Evolutionary conservation across 2,888 invertebrate species (phyloP).

Genomic region (Aphidius colemani): DNA sequence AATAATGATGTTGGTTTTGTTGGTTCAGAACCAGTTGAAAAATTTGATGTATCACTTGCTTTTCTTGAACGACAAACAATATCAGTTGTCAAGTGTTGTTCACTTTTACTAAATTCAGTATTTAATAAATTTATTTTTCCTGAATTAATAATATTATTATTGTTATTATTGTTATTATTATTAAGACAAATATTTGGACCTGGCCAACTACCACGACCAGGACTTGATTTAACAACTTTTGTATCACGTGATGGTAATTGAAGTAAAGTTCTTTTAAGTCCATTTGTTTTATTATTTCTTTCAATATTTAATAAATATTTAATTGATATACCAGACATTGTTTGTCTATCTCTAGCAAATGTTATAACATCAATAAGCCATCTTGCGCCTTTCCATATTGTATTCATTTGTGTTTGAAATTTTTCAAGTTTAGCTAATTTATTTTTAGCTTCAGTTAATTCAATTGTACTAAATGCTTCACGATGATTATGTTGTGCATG

Average conservation of each 20-base stretch:
- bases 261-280: slow-evolving; percentile 65
- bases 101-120: slow-evolving; percentile 82
- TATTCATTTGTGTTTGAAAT: slow-evolving; percentile 82
- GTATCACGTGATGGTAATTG: slow-evolving; percentile 75
- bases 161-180: too few relatives aligned
- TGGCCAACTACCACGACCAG: slow-evolving; percentile 85
- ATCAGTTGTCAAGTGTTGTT: slow-evolving; percentile 68
- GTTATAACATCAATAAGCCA: slow-evolving; percentile 97
- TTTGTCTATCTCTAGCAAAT: slow-evolving; percentile 82
- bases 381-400: slow-evolving; percentile 90
- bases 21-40: slow-evolving; percentile 47
- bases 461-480: slow-evolving; percentile 91
- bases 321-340: slow-evolving; percentile 53
- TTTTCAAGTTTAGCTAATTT: slow-evolving; percentile 81
- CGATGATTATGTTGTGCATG: slow-evolving; percentile 91
- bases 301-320: slow-evolving; percentile 56
- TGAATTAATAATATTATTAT: slow-evolving; percentile 59
- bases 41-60: slow-evolving; percentile 50
- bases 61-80: slow-evolving; percentile 36
- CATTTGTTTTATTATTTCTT: slow-evolving; percentile 38
- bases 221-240: slow-evolving; percentile 76
- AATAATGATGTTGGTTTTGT: slow-evolving; percentile 31
- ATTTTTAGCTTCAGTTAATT: slow-evolving; percentile 84
- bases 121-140: slow-evolving; percentile 61
- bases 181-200: slow-evolving; percentile 66